Evolutionary conservation across 1,140 invertebrate species (phyloP).

Genomic region (Pomacea maculata): DNA sequence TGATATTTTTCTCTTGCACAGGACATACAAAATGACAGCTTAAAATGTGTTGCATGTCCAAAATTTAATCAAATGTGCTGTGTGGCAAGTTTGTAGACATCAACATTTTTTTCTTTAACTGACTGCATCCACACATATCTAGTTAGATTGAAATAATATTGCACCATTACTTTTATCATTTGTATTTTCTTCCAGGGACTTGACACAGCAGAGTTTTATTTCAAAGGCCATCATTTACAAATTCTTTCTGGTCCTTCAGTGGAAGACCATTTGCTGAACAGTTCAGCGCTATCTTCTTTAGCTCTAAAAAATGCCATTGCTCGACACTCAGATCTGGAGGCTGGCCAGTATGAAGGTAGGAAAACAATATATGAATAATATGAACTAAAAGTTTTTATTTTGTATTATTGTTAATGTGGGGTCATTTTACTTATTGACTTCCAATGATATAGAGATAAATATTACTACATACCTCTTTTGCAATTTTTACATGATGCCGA

Average conservation of each 20-base stretch:
- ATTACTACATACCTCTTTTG: too few species aligned
- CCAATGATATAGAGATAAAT: too few species aligned
- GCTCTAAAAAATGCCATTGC: constrained; percentile 73
- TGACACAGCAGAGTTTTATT: background rate
- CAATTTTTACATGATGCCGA: too few species aligned
- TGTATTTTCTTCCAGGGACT: background rate
- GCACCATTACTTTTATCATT: background rate
- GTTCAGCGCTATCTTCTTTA: background rate
- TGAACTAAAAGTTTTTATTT: too few species aligned
- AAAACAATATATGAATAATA: constrained; percentile 22
- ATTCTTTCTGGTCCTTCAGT: background rate
- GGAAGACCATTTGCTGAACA: background rate
- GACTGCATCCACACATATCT: background rate
- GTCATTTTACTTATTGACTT: too few species aligned
- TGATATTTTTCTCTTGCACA: too few species aligned
- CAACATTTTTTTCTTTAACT: background rate
- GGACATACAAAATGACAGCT: background rate
- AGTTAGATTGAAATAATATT: background rate
- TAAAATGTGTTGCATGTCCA: background rate
- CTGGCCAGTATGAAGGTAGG: constrained; percentile 74
- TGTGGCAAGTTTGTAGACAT: background rate
- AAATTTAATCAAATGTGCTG: background rate
- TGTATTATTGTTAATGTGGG: too few species aligned
- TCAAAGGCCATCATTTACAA: background rate
- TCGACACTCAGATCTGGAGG: constrained; percentile 78